phyloP scores from a whole-genome alignment of 2,888 invertebrate genomes.

The Sepiola atlantica region DNA sequence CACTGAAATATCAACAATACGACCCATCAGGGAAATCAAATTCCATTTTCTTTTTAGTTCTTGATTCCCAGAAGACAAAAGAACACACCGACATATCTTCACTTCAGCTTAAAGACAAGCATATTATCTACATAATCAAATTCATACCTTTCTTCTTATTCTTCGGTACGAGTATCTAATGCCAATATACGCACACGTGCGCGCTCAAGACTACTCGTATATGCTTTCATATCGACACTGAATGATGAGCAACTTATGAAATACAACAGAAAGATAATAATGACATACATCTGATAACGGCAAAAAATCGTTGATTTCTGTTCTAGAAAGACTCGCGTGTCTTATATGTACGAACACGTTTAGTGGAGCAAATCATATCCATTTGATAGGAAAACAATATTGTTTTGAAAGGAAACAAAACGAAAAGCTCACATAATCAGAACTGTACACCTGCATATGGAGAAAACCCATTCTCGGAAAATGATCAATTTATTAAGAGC shows the following conservation, averaged over 20 bases:
- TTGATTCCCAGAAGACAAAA: neutral
- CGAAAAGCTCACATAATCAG: neutral
- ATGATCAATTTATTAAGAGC: neutral
- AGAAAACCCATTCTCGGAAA: neutral
- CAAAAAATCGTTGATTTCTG: neutral
- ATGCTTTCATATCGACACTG: neutral
- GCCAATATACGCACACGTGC: neutral
- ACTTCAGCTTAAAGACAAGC: neutral
- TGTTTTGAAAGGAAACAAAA: neutral
- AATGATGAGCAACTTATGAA: neutral
- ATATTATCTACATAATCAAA: neutral
- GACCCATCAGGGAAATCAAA: constrained; percentile 32
- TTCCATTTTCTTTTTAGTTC: neutral
- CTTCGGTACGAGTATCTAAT: too few species aligned
- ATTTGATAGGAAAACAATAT: neutral
- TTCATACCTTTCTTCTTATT: neutral
- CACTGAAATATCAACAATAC: constrained; percentile 32
- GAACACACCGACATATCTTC: neutral
- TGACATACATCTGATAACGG: neutral
- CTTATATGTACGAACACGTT: neutral
- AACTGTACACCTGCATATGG: neutral
- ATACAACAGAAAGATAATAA: neutral
- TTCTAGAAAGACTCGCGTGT: neutral
- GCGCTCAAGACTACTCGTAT: neutral
- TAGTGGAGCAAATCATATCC: neutral